Base-by-base conservation (phyloP, 2,888 invertebrate species). In the Euproctis similis region DNA sequence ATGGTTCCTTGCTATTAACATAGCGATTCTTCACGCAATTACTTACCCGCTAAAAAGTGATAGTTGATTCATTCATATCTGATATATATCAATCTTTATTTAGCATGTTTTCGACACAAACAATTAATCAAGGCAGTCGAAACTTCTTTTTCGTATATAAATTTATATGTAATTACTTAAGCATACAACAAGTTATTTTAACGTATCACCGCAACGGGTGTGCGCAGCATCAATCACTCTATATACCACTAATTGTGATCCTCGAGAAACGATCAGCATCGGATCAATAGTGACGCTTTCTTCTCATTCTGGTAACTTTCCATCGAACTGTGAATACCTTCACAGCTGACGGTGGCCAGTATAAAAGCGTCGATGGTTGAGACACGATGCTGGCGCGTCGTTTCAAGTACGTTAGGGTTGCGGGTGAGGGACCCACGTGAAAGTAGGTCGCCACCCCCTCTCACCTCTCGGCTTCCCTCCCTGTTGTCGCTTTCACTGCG, bases 401-500 rank as follows among this genome's bases (percentile, higher is more conserved):
- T 39, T n/a, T 45, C 41, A 46, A 49, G 46, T 43, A 50, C 48
- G 51, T 53, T 54, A 51, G 56, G 56, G 51, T 50, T 52, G 52
- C 52, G 60, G 59, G 55, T 55, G 52, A 53, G 59, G 46, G 60
- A 61, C 55, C 57, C 54, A 42, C 40, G 49, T 32, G 59, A 67
- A 80, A 77, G 66, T 80, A 78, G 81, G 75, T 78, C 74, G 65
- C 42, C 53, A 48, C 53, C 53, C 44, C 35, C 40, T 33, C n/a
- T 48, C 37, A 34, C 41, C n/a, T n/a, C n/a, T n/a, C n/a, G n/a
- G n/a, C n/a, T n/a, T n/a, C 40, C 54, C 58, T 61, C 44, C 55
- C 57, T 57, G 64, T 65, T 66, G 72, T 67, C 71, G 71, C 74
- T 72, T 74, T 75, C 74, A 66, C 62, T 70, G 60, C 61, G 64